phyloP scores from a whole-genome alignment of 2,113 vertebrate species.

The Eulacestoma nigropectus region DNA sequence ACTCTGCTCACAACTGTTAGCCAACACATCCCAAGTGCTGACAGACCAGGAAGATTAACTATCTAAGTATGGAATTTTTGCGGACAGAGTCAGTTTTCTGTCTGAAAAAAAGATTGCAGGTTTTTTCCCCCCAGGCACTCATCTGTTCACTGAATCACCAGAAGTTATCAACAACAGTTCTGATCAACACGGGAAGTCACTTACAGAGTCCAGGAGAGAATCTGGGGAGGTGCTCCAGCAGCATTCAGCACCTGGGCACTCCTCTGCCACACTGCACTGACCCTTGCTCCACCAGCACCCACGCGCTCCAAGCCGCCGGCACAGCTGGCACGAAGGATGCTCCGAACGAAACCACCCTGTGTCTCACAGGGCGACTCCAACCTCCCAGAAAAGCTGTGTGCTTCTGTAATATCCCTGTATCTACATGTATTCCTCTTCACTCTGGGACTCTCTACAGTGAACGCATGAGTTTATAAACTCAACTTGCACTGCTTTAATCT shows the following conservation, averaged over 20 bases:
- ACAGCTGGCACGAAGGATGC: background rate
- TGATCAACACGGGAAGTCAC: background rate
- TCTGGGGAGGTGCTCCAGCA: background rate
- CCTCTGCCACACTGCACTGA: accelerated
- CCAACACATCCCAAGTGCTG: background rate
- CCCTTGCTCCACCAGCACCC: background rate
- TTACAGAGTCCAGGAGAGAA: background rate
- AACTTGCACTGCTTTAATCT: background rate
- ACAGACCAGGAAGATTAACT: background rate
- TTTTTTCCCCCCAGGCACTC: background rate
- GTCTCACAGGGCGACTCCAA: accelerated
- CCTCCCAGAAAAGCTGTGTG: background rate
- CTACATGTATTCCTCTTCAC: background rate
- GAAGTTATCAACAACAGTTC: background rate
- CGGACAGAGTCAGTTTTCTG: background rate
- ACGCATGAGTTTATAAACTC: background rate
- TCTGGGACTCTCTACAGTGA: background rate
- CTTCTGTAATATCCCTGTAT: background rate
- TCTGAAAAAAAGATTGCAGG: background rate
- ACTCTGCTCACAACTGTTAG: background rate
- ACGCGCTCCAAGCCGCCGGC: background rate
- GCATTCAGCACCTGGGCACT: background rate
- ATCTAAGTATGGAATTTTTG: background rate
- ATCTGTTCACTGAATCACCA: background rate
- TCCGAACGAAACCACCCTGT: background rate